Evolutionary conservation across 2,797 vertebrate genomes (phyloP).

Genomic region (Kryptopterus vitreolus): DNA sequence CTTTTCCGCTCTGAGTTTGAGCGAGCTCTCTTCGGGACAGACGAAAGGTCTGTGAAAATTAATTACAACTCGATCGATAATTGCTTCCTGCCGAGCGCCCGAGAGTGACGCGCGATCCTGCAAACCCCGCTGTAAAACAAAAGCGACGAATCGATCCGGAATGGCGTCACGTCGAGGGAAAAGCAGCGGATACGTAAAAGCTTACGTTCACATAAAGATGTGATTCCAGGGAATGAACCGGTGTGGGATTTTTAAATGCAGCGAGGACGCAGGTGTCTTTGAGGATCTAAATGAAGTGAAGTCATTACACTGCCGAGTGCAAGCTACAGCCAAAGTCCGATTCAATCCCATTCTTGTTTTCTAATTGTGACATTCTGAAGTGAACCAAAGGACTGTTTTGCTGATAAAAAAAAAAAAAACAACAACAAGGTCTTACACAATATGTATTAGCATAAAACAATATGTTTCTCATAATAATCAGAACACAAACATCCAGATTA

Average conservation of each 20-base stretch:
- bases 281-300: background rate
- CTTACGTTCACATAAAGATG: background rate
- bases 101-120: background rate
- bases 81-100: background rate
- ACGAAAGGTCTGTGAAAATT: conserved; percentile 41
- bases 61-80: conserved; percentile 32
- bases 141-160: background rate
- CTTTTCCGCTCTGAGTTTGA: conserved; percentile 34
- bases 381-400: background rate
- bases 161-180: background rate
- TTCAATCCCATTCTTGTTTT: background rate
- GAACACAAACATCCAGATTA: too few relatives aligned
- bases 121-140: background rate
- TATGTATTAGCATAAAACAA: too few relatives aligned
- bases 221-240: too few relatives aligned
- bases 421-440: too few relatives aligned
- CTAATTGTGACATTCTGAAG: background rate
- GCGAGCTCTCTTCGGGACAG: conserved; percentile 33
- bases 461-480: too few relatives aligned
- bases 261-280: too few relatives aligned
- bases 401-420: too few relatives aligned
- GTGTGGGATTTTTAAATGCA: background rate
- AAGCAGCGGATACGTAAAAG: background rate
- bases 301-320: background rate
- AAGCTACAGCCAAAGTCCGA: background rate